Percentiles rank a stretch among this genome's conserved stretches.
phyloP scores from a whole-genome alignment of 2,888 invertebrate species.

The Stomorhina lunata region DNA sequence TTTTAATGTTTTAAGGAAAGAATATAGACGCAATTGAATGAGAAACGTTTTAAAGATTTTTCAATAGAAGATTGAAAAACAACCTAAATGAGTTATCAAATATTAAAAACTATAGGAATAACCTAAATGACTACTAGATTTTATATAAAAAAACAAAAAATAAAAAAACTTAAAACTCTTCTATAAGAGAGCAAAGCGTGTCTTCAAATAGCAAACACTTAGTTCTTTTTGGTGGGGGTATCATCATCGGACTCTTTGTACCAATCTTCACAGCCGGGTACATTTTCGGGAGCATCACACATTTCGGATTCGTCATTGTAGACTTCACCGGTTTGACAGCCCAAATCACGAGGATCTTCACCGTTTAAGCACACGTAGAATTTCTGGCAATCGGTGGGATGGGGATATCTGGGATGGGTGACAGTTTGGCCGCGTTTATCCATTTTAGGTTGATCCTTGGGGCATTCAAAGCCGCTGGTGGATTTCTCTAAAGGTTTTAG shows the following conservation, averaged over 20 bases:
- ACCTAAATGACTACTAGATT: conserved; percentile 66
- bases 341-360: conserved; percentile 91
- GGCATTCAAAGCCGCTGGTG: conserved; percentile 92
- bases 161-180: conserved; percentile 64
- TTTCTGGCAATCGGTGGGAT: conserved; percentile 93
- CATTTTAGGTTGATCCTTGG: conserved; percentile 83
- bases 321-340: conserved; percentile 93
- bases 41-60: conserved; percentile 10
- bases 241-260: conserved; percentile 92
- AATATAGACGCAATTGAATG: background rate
- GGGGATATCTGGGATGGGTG: conserved; percentile 91
- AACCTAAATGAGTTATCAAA: conserved; percentile 51
- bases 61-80: conserved; percentile 45
- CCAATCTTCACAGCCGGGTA: conserved; percentile 95
- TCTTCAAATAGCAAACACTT: conserved; percentile 52
- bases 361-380: conserved; percentile 95
- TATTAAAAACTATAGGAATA: conserved; percentile 67
- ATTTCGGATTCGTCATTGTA: conserved; percentile 92
- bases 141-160: conserved; percentile 63
- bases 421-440: conserved; percentile 86
- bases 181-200: conserved; percentile 50
- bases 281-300: conserved; percentile 95
- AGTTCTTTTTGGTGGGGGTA: conserved; percentile 80
- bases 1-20: background rate
- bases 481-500: conserved; percentile 84